Evolutionary conservation across 2,113 vertebrate genomes (phyloP).

Genomic region (Phainopepla nitens): DNA sequence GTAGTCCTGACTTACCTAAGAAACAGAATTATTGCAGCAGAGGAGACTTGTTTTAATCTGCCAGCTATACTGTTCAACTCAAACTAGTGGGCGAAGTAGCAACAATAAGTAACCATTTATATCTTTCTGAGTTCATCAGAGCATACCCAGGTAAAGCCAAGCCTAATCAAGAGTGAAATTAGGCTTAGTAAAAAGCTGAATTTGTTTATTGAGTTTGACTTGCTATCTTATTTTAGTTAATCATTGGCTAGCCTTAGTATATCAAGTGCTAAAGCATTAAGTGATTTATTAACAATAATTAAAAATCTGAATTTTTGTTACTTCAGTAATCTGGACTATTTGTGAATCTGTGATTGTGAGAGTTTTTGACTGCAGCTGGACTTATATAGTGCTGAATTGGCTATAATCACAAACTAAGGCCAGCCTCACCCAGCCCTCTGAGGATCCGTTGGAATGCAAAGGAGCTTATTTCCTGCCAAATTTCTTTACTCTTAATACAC

Average conservation of each 20-base stretch:
- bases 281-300: neutral
- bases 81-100: neutral
- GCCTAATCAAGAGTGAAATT: neutral
- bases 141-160: neutral
- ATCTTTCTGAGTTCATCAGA: neutral
- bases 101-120: neutral
- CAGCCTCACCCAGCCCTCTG: neutral
- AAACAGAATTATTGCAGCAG: neutral
- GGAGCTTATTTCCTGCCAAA: neutral
- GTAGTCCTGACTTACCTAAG: neutral
- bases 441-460: neutral
- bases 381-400: neutral
- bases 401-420: neutral
- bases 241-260: neutral
- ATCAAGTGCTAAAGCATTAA: neutral
- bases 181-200: neutral
- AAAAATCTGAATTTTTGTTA: neutral
- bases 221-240: neutral
- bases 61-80: neutral
- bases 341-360: neutral
- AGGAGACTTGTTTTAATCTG: neutral
- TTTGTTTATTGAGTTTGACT: neutral
- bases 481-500: neutral
- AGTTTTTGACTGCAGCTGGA: neutral
- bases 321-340: neutral